These are phyloP conservation scores for Amphilophus citrinellus DNA, from an alignment of 2,113 vertebrate genomes.

Conservation along the genomic window DNA sequence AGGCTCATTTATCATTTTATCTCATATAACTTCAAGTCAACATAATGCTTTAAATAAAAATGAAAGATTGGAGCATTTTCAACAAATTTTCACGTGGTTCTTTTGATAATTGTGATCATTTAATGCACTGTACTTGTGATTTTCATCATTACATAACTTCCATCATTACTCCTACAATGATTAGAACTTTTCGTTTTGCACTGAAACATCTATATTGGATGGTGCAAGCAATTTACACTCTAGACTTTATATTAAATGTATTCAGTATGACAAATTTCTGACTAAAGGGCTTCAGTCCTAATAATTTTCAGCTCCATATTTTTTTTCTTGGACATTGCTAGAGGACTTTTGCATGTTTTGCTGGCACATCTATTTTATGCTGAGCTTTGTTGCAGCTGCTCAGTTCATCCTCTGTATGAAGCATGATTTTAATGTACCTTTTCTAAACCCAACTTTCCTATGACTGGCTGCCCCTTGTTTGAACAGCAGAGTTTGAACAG, in stretches of 20 bases:
- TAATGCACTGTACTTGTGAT: background rate
- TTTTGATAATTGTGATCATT: background rate
- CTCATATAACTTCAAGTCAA: background rate
- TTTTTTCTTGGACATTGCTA: background rate
- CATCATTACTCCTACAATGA: background rate
- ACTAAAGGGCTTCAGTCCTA: too few species aligned
- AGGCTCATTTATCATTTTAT: background rate
- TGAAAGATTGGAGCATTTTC: background rate
- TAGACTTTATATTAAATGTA: background rate
- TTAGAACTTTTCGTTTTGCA: background rate
- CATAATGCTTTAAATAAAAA: background rate
- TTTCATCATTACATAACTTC: background rate
- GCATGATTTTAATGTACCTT: background rate
- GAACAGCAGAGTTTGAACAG: background rate
- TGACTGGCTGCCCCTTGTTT: background rate
- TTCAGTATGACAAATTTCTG: background rate
- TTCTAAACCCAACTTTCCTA: background rate
- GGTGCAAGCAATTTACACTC: background rate
- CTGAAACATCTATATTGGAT: background rate
- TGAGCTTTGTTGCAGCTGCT: rapidly evolving
- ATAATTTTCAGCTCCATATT: background rate
- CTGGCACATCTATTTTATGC: background rate
- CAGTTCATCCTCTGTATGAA: background rate
- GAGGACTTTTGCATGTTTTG: background rate
- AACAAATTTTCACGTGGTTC: background rate